Evolutionary conservation across 2,797 vertebrate species (phyloP), one percentile per base, ranked within the genome.

Genomic region (Peromyscus nudipes): DNA sequence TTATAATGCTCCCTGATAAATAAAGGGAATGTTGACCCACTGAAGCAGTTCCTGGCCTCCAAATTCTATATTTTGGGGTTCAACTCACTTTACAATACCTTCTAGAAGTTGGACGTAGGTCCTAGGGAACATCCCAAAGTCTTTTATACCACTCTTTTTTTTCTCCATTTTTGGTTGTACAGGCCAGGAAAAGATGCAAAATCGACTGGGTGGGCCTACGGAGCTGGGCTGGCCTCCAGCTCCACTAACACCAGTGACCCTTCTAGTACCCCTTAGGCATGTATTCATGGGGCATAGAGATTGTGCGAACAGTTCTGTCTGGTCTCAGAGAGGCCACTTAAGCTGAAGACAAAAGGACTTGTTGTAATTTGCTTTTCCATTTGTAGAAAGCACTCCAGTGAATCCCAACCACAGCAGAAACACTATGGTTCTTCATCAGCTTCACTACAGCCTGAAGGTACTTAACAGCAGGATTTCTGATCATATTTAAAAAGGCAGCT

Each of bases 401-500:
- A 93, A 65, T 69, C 92, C 96, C 95, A 94, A 81, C 57, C 95
- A 76, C 71, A 29, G 10, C 75, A 96, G 12, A 96, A 71, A 96
- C 82, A 95, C 3, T 34, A 69, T 55, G 86, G 62, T 21, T 79
- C 76, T 92, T 80, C 17, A 0, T 1, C 11, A 77, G 37, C 60
- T 3, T 88, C 10, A 0, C 3, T 81, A 75, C 0, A 11, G 94
- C 60, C 86, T 96, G 92, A 97, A 97, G 92, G 90, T 93, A 96
- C 94, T 82, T 92, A 94, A 40, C 52, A 95, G 75, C 80, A 97
- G 49, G 92, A 91, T 97, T 91, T 92, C 77, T 98, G 97, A 97
- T 96, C 94, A 93, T 76, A 98, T 98, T 98, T 97, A 94, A 16
- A 98, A 97, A 97, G 93, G 89, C 75, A 94, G 77, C 87, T 98